A percentile compares a stretch with the other conserved stretches of the same genome.
Conservation (phyloP, 2,888 invertebrate species). For the Lydus trimaculatus region DNA sequence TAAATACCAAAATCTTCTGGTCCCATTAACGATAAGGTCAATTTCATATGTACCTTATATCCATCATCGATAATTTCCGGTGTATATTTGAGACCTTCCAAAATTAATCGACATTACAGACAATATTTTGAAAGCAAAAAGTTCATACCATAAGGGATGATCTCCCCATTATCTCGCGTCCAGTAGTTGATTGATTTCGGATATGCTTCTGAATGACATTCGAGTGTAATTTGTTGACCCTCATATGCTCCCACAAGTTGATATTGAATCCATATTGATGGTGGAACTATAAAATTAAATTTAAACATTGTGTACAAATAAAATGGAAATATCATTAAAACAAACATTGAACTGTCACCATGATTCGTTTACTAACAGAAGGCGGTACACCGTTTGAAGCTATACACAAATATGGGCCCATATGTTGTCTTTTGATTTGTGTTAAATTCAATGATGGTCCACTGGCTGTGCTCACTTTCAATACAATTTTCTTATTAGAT, state of each 20-base stretch:
- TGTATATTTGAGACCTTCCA: conserved; percentile 70
- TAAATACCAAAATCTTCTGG: conserved; percentile 71
- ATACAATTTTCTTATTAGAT: neutral
- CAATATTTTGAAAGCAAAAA: conserved; percentile 8
- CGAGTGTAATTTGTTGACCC: conserved; percentile 76
- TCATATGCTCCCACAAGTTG: conserved; percentile 82
- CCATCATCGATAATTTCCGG: conserved; percentile 73
- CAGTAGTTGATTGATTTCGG: conserved; percentile 89
- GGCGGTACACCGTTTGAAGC: conserved; percentile 87
- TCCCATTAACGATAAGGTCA: conserved; percentile 68
- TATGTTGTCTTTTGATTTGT: conserved; percentile 76
- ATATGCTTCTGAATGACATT: conserved; percentile 84
- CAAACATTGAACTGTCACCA: conserved; percentile 82
- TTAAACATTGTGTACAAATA: neutral
- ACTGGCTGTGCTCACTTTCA: conserved; percentile 69
- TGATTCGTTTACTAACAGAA: conserved; percentile 87
- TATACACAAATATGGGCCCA: conserved; percentile 83
- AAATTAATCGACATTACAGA: neutral
- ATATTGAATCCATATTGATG: conserved; percentile 84
- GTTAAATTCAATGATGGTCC: conserved; percentile 74
- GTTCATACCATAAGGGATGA: conserved; percentile 73
- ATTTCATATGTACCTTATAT: conserved; percentile 75
- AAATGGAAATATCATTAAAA: conserved; percentile 35
- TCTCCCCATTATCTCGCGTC: conserved; percentile 78
- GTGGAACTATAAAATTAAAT: conserved; percentile 70